Percentiles rank a stretch among this genome's conserved stretches.
These are phyloP conservation scores for Anoura caudifer DNA, from an alignment of 2,113 vertebrate genomes.

Conservation along the genomic window DNA sequence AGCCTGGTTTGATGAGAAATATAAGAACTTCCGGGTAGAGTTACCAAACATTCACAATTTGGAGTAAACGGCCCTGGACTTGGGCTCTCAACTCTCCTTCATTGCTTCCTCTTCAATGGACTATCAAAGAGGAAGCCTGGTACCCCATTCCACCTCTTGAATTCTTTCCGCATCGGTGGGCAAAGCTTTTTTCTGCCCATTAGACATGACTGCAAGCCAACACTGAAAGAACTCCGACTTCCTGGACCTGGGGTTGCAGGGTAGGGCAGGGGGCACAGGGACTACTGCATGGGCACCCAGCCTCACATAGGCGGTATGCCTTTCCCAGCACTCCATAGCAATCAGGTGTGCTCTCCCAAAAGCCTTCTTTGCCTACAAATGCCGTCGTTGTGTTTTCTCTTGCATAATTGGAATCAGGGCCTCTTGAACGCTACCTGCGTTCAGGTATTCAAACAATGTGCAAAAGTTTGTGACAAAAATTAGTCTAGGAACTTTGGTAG, in stretches of 20 bases:
- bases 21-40: not conserved
- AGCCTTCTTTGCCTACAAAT: not conserved
- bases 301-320: not conserved
- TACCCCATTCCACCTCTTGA: fast-evolving
- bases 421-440: not conserved
- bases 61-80: not conserved
- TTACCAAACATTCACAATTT: not conserved
- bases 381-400: not conserved
- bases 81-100: not conserved
- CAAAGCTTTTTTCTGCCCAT: not conserved
- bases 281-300: no score
- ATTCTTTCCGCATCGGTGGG: not conserved
- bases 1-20: not conserved
- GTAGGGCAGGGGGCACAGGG: not conserved
- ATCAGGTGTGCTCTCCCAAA: not conserved
- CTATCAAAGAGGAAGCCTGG: not conserved
- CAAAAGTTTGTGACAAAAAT: not conserved
- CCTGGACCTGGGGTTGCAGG: not conserved
- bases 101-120: not conserved
- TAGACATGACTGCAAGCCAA: not conserved
- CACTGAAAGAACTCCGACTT: not conserved
- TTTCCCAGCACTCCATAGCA: not conserved
- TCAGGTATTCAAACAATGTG: not conserved
- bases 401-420: not conserved
- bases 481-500: not conserved